Conservation (phyloP, 2,888 invertebrate species). For the Dryocosmus kuriphilus region DNA sequence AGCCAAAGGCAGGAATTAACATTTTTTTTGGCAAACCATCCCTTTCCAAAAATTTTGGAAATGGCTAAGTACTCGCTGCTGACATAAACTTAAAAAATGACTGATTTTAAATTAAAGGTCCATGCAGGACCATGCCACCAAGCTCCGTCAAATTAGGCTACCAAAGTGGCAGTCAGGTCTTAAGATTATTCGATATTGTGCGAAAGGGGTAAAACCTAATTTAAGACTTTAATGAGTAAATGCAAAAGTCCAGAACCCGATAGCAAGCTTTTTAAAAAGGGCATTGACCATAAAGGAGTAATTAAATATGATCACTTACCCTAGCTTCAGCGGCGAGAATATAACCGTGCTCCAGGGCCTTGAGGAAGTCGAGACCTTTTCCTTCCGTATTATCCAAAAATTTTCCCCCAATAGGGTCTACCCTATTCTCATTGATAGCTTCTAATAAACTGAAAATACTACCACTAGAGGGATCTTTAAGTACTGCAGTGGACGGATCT, state of each 20-base stretch:
- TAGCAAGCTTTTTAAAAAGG: conserved; percentile 63
- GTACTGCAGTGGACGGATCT: conserved; percentile 91
- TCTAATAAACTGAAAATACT: conserved; percentile 87
- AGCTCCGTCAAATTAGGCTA: conserved; percentile 56
- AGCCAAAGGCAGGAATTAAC: too few species aligned
- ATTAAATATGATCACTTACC: conserved; percentile 84
- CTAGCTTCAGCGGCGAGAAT: conserved; percentile 94
- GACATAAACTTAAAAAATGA: conserved; percentile 7
- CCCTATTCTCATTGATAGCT: conserved; percentile 85
- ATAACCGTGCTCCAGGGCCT: conserved; percentile 92
- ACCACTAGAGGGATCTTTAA: conserved; percentile 88
- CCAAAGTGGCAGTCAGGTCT: not conserved
- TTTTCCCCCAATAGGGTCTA: conserved; percentile 88
- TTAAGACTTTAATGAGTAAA: conserved; percentile 56
- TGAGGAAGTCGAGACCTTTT: conserved; percentile 86
- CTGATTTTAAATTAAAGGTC: conserved; percentile 59
- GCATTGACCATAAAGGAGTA: conserved; percentile 57
- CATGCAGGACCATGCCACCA: conserved; percentile 71
- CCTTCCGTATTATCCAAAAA: conserved; percentile 81
- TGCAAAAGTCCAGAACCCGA: conserved; percentile 68
- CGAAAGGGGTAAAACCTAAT: conserved; percentile 40
- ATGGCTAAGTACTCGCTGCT: not conserved
- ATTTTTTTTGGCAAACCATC: too few species aligned
- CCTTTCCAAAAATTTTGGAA: not conserved
- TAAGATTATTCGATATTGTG: conserved; percentile 25